Evolutionary conservation across 2,113 vertebrate species (phyloP), one percentile per base, ranked within the genome.

Genomic region (Gavia stellata): DNA sequence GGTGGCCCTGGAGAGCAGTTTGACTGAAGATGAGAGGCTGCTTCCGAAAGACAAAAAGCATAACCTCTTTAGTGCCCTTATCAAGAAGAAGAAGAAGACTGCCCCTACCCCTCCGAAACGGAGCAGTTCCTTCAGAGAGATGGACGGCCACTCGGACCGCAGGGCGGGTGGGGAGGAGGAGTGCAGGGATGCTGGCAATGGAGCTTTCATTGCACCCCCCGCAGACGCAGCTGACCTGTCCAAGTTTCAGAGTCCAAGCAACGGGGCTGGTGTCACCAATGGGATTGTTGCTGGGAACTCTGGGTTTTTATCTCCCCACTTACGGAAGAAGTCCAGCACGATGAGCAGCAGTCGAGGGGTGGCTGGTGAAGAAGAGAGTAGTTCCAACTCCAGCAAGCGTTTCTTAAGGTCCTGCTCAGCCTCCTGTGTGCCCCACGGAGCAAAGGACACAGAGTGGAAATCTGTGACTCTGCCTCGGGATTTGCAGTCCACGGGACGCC

Each of bases 51-150:
- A 99, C 97, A 99, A 98, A 65, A 99, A 99, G 63, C 98, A 98
- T 96, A 99, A 99, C 91, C 96, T 99, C 66, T 99, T 99, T 88
- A 99, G 99, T 6, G 99, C 98, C 88, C 98, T 99, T 85, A 99
- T 99, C 94, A 99, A 99, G 98, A 99, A 99, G 97, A 99, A 99
- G 98, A 99, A 99, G 94, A 99, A 99, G 86, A 99, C 98, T 0
- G 99, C 99, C 0, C 99, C 99, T 0, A 97, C 99, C 2, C 99
- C 99, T 3, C 99, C 99, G 0, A 99, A 99, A 80, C 98, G 99
- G 81, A 99, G 99, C 98, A 99, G 99, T 59, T 99, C 99, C 70
- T 99, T 99, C 98, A 97, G 99, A 50, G 99, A 99, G 84, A 98
- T 97, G 97, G 99, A 99, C 0, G 86, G 98, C 36, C 98, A 98